These are phyloP conservation scores for Takifugu rubripes DNA, from an alignment of 2,797 vertebrate genomes.

Conservation along the genomic window DNA sequence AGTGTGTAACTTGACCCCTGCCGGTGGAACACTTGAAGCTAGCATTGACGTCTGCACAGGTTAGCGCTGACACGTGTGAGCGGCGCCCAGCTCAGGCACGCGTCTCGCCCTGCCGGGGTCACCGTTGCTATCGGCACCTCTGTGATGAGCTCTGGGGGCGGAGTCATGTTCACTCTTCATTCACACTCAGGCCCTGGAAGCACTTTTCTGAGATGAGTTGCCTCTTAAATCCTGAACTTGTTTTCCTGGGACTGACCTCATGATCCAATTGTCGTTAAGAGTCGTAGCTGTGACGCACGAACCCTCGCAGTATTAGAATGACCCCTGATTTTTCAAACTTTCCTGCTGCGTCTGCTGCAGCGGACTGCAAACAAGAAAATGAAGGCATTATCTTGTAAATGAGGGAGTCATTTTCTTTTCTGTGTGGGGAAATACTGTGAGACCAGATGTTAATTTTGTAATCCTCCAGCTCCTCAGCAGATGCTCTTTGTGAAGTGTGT, in stretches of 20 bases:
- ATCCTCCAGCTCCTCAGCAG: conserved; percentile 25
- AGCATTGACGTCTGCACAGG: no score
- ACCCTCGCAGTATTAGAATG: conserved; percentile 75
- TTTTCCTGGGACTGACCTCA: neutral
- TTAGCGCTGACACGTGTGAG: no score
- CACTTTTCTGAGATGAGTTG: no score
- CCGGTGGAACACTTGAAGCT: no score
- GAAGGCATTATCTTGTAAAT: conserved; percentile 79
- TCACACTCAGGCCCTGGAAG: neutral
- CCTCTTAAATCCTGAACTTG: no score
- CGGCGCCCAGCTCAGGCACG: no score
- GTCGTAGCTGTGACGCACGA: conserved; percentile 1
- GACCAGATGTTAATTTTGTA: conserved; percentile 69
- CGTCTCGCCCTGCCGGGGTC: no score
- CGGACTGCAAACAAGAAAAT: conserved; percentile 72
- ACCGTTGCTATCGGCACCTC: no score
- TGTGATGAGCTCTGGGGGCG: neutral
- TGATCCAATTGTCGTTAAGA: neutral
- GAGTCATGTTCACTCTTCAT: neutral
- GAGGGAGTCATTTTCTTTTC: conserved; percentile 74
- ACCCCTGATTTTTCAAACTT: conserved; percentile 70
- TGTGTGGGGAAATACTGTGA: conserved; percentile 72
- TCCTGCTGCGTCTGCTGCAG: conserved; percentile 64
- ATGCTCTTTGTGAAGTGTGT: conserved; percentile 21
- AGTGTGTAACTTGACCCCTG: no score